Evolutionary conservation across 1,140 invertebrate genomes (phyloP), one percentile per base, ranked within the genome.

Genomic region (Drosophila nikananu): DNA sequence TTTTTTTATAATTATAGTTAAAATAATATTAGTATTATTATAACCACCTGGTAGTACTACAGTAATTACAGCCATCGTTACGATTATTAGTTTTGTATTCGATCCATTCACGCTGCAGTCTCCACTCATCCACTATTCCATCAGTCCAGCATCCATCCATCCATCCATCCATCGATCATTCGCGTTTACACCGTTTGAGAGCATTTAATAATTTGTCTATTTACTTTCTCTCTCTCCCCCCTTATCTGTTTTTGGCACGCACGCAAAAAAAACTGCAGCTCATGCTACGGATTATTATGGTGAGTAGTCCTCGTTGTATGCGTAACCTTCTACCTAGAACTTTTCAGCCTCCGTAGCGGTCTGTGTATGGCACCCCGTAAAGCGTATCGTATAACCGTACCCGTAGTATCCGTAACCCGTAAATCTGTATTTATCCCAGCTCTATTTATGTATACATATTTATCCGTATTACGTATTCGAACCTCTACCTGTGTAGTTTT

Each of bases 201-300:
- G 84, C 84, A 87, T 89, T 84, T 87, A 87, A 87, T 87, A 87
- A 90, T 84, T 87, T 87, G 84, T 89, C 86, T 90, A 86, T 89
- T 89, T 91, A 82, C 78, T 93, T 80, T 77, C 79, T 82, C 70
- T 86, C 49, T 71, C 68, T 74, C 55, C 68, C 66, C 81, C 77
- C 79, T 76, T 90, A 86, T 82, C 82, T 90, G 86, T 90, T 84
- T 80, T 93, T 89, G 84, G 86, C 83, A 84, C 86, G 84, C 84
- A 90, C 84, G 77, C 77, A 89, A 89, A 89, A 89, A 84, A 90
- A 77, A 87, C 74, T 90, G 73, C 91, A 98, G 98, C 97, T 95
- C 97, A 98, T 96, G 97, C 97, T 93, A 98, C 98, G 95, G 98
- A 98, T 95, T 99, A 98, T 95, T 99, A 99, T 97, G 98, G 98